A percentile compares a stretch with the other conserved stretches of the same genome.
Evolutionary conservation across 2,797 vertebrate species (phyloP).

Genomic region (Sebastes glaucus): DNA sequence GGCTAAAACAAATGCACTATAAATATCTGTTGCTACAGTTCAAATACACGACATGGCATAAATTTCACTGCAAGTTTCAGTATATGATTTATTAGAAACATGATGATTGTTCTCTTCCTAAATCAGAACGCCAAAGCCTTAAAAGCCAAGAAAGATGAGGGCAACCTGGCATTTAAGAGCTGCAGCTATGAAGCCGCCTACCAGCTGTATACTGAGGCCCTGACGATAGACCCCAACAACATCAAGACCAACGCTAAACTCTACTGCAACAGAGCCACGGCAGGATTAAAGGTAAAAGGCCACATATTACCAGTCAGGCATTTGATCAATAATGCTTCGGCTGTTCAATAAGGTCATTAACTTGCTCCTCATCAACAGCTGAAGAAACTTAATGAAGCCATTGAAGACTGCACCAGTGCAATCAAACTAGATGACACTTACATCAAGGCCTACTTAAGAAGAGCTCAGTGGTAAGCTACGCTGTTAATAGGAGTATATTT

Average conservation of each 20-base stretch:
- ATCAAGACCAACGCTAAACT: constrained; percentile 98
- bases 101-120: constrained; percentile 25
- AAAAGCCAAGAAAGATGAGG: constrained; percentile 96
- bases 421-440: constrained; percentile 93
- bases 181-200: constrained; percentile 90
- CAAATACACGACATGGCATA: neutral
- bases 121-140: constrained; percentile 94
- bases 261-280: constrained; percentile 95
- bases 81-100: neutral
- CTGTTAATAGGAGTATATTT: neutral
- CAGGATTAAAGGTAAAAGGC: constrained; percentile 90
- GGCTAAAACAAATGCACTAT: neutral
- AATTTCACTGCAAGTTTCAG: neutral
- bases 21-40: neutral
- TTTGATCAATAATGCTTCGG: neutral
- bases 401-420: constrained; percentile 93
- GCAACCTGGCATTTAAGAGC: constrained; percentile 93
- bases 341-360: neutral
- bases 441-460: constrained; percentile 93
- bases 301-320: neutral
- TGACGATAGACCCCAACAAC: constrained; percentile 95
- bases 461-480: constrained; percentile 86
- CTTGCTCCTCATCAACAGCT: constrained; percentile 78
- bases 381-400: constrained; percentile 91
- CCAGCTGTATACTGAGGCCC: constrained; percentile 92